Evolutionary conservation across 2,888 invertebrate genomes (phyloP).

Genomic region (Flexamia atlantica): DNA sequence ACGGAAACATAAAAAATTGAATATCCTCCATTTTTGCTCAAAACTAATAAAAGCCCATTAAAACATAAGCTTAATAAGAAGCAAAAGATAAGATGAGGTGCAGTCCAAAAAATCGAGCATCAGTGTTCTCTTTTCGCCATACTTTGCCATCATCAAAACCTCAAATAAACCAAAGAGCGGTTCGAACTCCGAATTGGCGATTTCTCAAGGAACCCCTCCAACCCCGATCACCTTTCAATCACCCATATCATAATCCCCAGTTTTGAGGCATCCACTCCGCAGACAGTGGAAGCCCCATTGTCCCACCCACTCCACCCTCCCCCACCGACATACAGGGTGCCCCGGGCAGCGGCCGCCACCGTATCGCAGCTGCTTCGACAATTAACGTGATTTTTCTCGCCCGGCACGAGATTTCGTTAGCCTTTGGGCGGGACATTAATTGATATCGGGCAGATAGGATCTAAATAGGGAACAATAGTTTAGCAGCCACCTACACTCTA

Average conservation of each 20-base stretch:
- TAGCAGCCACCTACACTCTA: constrained; percentile 63
- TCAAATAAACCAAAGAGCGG: no score
- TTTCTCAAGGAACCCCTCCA: background rate
- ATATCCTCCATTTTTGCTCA: no score
- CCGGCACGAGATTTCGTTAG: constrained; percentile 42
- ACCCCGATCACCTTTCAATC: background rate
- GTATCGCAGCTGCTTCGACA: constrained; percentile 24
- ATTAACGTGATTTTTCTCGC: constrained; percentile 59
- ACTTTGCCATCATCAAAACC: no score
- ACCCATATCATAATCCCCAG: background rate
- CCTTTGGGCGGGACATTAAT: constrained; percentile 60
- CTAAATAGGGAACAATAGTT: constrained; percentile 61
- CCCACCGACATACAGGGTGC: background rate
- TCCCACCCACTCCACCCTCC: background rate
- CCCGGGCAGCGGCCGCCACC: constrained; percentile 16
- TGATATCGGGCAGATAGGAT: constrained; percentile 60
- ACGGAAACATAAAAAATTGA: no score
- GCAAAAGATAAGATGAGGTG: no score
- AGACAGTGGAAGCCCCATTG: background rate
- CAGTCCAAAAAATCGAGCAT: no score
- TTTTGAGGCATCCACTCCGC: background rate
- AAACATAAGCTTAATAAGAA: no score
- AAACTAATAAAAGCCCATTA: no score
- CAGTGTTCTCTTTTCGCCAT: no score
- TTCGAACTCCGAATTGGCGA: background rate